Evolutionary conservation across 2,888 invertebrate genomes (phyloP).

Genomic region (Pandemis cinnamomeana): DNA sequence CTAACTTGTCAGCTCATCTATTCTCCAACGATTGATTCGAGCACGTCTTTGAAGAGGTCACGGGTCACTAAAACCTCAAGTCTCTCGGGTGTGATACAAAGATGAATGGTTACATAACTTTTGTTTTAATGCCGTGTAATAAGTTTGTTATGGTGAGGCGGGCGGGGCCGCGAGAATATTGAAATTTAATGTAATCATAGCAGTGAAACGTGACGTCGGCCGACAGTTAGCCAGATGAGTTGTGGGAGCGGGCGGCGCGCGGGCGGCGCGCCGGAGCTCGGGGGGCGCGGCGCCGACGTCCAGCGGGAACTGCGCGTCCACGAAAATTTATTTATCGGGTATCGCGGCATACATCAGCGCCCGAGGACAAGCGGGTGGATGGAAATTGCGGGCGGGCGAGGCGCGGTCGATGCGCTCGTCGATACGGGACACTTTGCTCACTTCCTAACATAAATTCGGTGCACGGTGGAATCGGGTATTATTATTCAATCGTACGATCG

Average conservation of each 20-base stretch:
- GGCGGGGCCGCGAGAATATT: slow-evolving; percentile 59
- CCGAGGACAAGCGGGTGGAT: slow-evolving; percentile 65
- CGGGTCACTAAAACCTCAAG: slow-evolving; percentile 44
- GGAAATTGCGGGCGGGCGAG: slow-evolving; percentile 69
- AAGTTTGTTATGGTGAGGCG: slow-evolving; percentile 41
- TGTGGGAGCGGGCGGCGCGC: slow-evolving; percentile 48
- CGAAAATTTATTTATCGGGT: slow-evolving; percentile 75
- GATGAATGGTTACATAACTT: slow-evolving; percentile 45
- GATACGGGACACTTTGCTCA: slow-evolving; percentile 79
- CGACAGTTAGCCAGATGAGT: slow-evolving; percentile 65
- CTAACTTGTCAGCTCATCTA: slow-evolving; percentile 42
- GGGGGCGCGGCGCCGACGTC: slow-evolving; percentile 49
- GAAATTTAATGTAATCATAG: slow-evolving; percentile 65
- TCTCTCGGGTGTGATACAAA: slow-evolving; percentile 21
- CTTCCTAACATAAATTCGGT: slow-evolving; percentile 84
- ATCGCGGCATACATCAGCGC: slow-evolving; percentile 68
- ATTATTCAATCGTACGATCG: slow-evolving; percentile 84
- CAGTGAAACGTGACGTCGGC: slow-evolving; percentile 65
- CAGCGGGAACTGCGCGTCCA: slow-evolving; percentile 59
- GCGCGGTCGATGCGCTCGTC: slow-evolving; percentile 68
- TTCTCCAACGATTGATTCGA: slow-evolving; percentile 45
- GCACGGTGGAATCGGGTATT: slow-evolving; percentile 81
- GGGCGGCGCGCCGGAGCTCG: slow-evolving; percentile 48
- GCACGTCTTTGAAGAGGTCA: slow-evolving; percentile 46
- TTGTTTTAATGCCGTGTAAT: slow-evolving; percentile 42